Evolutionary conservation across 2,888 invertebrate genomes (phyloP), one percentile per base, ranked within the genome.

Genomic region (Apodemia duryi): DNA sequence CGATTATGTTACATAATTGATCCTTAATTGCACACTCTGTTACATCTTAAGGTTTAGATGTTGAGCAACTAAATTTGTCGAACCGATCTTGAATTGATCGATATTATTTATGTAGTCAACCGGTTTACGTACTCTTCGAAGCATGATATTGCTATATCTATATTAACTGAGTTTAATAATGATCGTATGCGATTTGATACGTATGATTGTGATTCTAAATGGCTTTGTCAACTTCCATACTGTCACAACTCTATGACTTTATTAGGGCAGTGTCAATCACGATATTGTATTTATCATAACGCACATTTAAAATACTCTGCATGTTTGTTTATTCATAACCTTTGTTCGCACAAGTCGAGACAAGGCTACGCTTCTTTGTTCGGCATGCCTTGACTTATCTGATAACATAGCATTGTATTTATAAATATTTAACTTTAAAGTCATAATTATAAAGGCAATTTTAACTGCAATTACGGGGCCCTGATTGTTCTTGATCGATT

Each of bases 311-410:
- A 57, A 32, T 57, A 57, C 57, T 57, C 62, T 43, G 65, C 66
- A 61, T 66, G 66, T 61, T 61, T 51, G 38, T 61, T 63, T 63
- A 62, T 66, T 66, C 63, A 43, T 52, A 63, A 63, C 61, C 61
- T 63, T 63, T 63, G 66, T 66, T 38, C 21, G 51, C 54, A 32
- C 32, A 63, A 60, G 41, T 51, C 61, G 35, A 60, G 32, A 66
- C 66, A 66, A 66, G 66, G 66, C 61, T 54, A 61, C 10, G 21
- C 62, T 61, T 43, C 43, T 43, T 65, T 65, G 62, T 54, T 54
- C 54, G 28, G 11, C 11, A 21, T 29, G 28, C 54, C 54, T 54
- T 54, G 54, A 54, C 54, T 54, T 54, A 54, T 28, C 28, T 54
- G 54, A 29, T 54, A 54, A 43, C 43, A 43, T 11, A 43, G 43